phyloP scores from a whole-genome alignment of 2,113 vertebrate species.

The Pipa parva region DNA sequence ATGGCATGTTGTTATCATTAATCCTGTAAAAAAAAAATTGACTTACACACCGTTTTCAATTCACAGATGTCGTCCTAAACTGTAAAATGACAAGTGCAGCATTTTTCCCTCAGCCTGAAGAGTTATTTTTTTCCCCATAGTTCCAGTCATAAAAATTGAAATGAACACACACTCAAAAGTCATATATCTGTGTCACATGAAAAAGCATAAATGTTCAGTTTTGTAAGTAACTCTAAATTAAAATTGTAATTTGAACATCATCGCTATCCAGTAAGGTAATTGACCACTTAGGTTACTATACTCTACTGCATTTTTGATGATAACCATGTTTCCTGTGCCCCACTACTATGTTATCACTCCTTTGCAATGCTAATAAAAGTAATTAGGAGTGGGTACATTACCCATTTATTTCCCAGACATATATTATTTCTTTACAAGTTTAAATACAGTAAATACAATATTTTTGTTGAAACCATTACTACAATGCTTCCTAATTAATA shows the following conservation, averaged over 20 bases:
- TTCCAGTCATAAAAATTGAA: conserved; percentile 25
- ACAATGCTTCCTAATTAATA: too few relatives aligned
- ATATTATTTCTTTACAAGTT: too few relatives aligned
- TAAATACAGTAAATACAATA: too few relatives aligned
- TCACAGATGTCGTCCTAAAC: background rate
- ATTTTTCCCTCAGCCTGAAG: too few relatives aligned
- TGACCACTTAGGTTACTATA: conserved; percentile 32
- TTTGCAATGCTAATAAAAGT: too few relatives aligned
- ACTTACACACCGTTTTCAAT: background rate
- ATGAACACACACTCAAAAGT: conserved; percentile 1
- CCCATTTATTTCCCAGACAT: too few relatives aligned
- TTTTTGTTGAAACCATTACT: too few relatives aligned
- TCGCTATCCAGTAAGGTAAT: conserved; percentile 30
- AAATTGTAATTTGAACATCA: conserved; percentile 33
- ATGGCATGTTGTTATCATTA: background rate
- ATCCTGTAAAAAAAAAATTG: background rate
- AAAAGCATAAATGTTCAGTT: conserved; percentile 21
- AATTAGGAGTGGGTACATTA: too few relatives aligned
- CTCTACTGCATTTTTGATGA: conserved; percentile 19
- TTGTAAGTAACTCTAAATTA: conserved; percentile 33
- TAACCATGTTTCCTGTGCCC: background rate
- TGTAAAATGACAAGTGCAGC: background rate
- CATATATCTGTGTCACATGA: conserved; percentile 30
- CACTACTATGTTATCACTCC: too few relatives aligned
- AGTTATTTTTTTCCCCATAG: background rate